A percentile compares a stretch with the other conserved stretches of the same genome.
These are phyloP conservation scores for Cyprinus carpio DNA, from an alignment of 2,113 vertebrate genomes.

Conservation along the genomic window DNA sequence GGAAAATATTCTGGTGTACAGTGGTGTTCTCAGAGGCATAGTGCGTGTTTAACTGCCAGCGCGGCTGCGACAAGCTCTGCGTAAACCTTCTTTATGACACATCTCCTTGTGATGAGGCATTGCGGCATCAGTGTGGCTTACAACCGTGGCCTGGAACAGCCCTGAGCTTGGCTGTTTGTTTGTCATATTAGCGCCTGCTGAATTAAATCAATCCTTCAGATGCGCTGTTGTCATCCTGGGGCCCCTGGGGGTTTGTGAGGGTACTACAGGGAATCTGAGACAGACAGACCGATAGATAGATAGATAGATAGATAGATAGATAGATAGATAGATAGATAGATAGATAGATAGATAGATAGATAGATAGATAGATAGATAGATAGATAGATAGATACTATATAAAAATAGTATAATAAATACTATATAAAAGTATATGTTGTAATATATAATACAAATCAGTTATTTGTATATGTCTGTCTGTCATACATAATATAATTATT, in stretches of 20 bases:
- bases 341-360: neutral
- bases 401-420: no score
- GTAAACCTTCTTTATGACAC: slow-evolving; percentile 39
- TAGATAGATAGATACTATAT: neutral
- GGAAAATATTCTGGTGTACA: slow-evolving; percentile 39
- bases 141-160: neutral
- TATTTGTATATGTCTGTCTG: no score
- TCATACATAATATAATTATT: no score
- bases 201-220: slow-evolving; percentile 72
- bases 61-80: slow-evolving; percentile 10
- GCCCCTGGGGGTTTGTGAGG: neutral
- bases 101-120: slow-evolving; percentile 36
- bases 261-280: neutral
- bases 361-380: neutral
- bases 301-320: neutral
- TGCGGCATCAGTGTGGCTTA: slow-evolving; percentile 17
- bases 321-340: neutral
- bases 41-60: slow-evolving; percentile 50
- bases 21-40: slow-evolving; percentile 34
- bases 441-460: no score
- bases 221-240: neutral
- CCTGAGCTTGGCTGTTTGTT: slow-evolving; percentile 56
- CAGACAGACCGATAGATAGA: neutral
- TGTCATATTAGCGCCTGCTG: slow-evolving; percentile 65
- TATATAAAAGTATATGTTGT: no score